Evolutionary conservation across 2,888 invertebrate species (phyloP), one percentile per base, ranked within the genome.

Genomic region (Leptura quadrifasciata): DNA sequence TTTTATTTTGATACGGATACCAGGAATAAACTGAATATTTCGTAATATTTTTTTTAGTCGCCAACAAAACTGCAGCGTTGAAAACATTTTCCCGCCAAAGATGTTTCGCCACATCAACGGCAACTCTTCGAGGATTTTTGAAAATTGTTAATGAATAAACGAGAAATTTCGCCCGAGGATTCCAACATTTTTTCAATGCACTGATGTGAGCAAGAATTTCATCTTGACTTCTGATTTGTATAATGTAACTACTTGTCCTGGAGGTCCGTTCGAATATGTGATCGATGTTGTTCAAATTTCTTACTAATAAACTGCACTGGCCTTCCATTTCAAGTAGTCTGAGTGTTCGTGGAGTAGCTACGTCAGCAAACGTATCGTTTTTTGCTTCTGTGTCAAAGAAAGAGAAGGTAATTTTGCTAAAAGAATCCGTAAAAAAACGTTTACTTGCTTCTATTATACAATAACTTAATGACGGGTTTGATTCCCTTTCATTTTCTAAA

Each of bases 191-290:
- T 57, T 68, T 74, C 35, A 76, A 60, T 10, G 15, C 18, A 1
- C 15, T 10, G 12, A 78, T 31, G 20, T 67, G 71, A 12, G 54
- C 15, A 21, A 55, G n/a, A 31, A 78, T 35, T 35, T 78, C 76
- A 20, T 52, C 27, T 39, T 52, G 61, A 0, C 24, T 61, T 65
- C 47, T 72, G 35, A 78, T 74, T n/a, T 76, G 68, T 27, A 78
- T 18, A 18, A 78, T 72, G 47, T 68, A 72, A 18, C 58, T 74
- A 35, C 24, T 20, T 12, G 18, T 39, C 55, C 10, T 67, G 54
- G 18, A n/a, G 10, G 18, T 57, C 15, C 5, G 6, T 52, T 52
- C 27, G 17, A 21, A 52, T 63, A 10, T 2, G 18, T 52, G 61
- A 17, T 6, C 24, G 35, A 31, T 17, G 1, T 20, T 69, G 24